Evolutionary conservation across 2,797 vertebrate genomes (phyloP).

Genomic region (Australoheros facetus): DNA sequence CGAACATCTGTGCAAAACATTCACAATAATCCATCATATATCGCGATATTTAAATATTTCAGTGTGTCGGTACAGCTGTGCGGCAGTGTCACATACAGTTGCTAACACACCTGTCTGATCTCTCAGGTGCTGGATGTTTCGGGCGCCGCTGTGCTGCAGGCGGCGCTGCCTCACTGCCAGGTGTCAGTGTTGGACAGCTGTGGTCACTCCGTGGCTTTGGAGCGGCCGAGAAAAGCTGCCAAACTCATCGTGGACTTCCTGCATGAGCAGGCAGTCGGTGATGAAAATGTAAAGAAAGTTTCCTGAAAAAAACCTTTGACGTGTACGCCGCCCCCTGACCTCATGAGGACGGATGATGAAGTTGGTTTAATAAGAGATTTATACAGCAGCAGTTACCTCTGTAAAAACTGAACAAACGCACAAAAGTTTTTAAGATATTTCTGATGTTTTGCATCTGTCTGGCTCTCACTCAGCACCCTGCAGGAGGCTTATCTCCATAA

Average conservation of each 20-base stretch:
- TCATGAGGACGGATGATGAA: not conserved
- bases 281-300: constrained; percentile 79
- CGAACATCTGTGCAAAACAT: not conserved
- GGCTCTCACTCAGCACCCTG: not conserved
- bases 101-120: not conserved
- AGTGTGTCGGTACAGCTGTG: not conserved
- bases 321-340: not conserved
- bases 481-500: not conserved
- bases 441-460: constrained; percentile 2
- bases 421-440: constrained; percentile 2
- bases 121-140: constrained; percentile 91
- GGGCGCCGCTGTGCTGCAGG: constrained; percentile 83
- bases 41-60: not conserved
- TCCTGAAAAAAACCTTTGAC: constrained; percentile 62
- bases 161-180: constrained; percentile 80
- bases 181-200: constrained; percentile 91
- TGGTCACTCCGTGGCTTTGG: constrained; percentile 90
- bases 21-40: not conserved
- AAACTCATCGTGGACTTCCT: constrained; percentile 88
- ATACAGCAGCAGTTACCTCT: not conserved
- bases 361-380: constrained; percentile 6
- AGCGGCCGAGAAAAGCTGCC: constrained; percentile 89
- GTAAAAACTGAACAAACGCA: not conserved
- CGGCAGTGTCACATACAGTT: not conserved
- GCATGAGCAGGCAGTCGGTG: constrained; percentile 71